phyloP scores from a whole-genome alignment of 2,797 vertebrate genomes.

The Harpagifer antarcticus region DNA sequence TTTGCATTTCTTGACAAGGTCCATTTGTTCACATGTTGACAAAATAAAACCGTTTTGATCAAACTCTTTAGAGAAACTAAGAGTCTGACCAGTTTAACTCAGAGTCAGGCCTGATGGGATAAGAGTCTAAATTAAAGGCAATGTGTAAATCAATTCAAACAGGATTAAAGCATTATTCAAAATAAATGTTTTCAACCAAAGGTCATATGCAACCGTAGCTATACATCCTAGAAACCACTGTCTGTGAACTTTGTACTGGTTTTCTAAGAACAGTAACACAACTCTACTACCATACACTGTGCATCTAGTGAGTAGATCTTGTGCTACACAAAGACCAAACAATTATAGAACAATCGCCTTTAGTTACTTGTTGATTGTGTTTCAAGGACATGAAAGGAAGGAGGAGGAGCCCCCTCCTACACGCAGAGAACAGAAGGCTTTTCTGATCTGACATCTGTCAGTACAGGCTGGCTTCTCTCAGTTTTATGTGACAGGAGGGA shows the following conservation, averaged over 20 bases:
- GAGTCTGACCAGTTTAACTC: neutral
- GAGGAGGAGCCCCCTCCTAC: constrained; percentile 5
- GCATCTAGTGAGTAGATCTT: neutral
- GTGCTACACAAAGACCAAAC: neutral
- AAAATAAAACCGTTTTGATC: constrained; percentile 1
- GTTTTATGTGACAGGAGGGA: constrained; percentile 13
- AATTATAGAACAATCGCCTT: neutral
- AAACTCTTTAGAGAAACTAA: neutral
- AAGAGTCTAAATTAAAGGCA: neutral
- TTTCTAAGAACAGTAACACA: neutral
- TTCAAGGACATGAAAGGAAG: constrained; percentile 1
- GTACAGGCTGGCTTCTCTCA: constrained; percentile 22
- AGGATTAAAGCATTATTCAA: neutral
- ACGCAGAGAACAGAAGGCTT: constrained; percentile 12
- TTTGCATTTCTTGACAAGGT: neutral
- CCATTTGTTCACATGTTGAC: neutral
- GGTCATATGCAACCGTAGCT: neutral
- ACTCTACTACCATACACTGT: no score
- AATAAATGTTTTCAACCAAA: neutral
- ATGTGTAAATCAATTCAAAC: neutral
- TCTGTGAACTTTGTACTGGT: neutral
- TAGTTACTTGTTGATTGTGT: constrained; percentile 4
- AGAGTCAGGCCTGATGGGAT: neutral
- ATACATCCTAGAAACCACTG: neutral
- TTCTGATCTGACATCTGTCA: constrained; percentile 40